Percentiles rank a stretch among this genome's conserved stretches.
Evolutionary conservation across 2,888 invertebrate species (phyloP).

Genomic region (Entomobrya multifasciata): DNA sequence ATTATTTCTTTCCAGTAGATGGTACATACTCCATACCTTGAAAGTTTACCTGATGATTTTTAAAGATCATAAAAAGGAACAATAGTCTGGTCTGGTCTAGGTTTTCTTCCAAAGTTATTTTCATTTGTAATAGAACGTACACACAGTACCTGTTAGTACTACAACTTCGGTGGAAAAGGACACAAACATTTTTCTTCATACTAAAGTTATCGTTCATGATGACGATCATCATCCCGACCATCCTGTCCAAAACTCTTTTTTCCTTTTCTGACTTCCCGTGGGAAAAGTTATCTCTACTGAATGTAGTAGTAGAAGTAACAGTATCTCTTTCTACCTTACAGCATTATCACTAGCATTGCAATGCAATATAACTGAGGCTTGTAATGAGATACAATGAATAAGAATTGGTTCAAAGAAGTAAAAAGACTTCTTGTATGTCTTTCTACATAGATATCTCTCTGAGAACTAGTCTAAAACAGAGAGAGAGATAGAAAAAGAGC

Average conservation of each 20-base stretch:
- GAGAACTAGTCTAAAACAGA: background rate
- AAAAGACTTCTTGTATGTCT: conserved; percentile 22
- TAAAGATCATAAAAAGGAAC: conserved; percentile 22
- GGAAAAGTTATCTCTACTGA: conserved; percentile 68
- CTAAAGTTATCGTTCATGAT: conserved; percentile 19
- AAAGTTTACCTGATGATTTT: conserved; percentile 36
- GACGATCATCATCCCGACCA: conserved; percentile 19
- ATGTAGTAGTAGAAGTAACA: conserved; percentile 26
- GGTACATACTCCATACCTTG: background rate
- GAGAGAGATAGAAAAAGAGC: background rate
- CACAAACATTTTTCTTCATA: conserved; percentile 34
- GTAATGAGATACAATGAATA: conserved; percentile 75
- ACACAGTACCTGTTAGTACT: background rate
- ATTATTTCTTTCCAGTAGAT: background rate
- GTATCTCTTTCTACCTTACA: background rate
- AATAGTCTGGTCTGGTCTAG: too few relatives aligned
- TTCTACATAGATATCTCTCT: conserved; percentile 27
- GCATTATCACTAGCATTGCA: background rate
- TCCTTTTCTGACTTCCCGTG: conserved; percentile 57
- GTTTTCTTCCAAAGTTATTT: conserved; percentile 40
- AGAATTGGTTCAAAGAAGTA: conserved; percentile 63
- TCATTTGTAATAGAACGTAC: background rate
- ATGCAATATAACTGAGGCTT: background rate
- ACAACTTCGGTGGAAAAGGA: background rate
- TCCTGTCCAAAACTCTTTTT: conserved; percentile 3